Evolutionary conservation across 2,888 invertebrate species (phyloP), one percentile per base, ranked within the genome.

Genomic region (Eupithecia subumbrata): DNA sequence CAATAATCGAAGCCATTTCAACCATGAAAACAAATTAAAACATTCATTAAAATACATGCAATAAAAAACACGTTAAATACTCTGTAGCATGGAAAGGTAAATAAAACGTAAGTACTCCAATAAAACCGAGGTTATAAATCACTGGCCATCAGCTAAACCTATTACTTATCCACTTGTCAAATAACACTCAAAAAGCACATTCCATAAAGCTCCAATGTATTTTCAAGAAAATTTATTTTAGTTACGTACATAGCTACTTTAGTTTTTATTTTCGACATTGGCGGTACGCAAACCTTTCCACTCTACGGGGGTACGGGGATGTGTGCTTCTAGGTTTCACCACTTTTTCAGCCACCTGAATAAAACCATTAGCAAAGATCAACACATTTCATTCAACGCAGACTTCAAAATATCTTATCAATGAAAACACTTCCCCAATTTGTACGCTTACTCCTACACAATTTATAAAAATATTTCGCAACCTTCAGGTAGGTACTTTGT

Each of bases 141-240:
- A 64, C 18, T 18, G 64, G 64, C 30, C 34, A 64, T 34, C 64
- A 64, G 34, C 64, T 64, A 34, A 64, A 64, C 30, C 64, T 9
- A 64, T 64, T 64, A 67, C 74, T 81, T 69, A 69, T 12, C 9
- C 12, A 64, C 64, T 64, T 64, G 18, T 64, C 64, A 64, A 34
- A 64, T 64, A 34, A 34, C 64, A 64, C 34, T 34, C 22, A 64
- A 64, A 34, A 30, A 9, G 64, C 18, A 4, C 34, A 64, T 30
- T 64, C 64, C 14, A 64, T 9, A 7, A 16, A 30, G 3, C 64
- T 63, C 63, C 14, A 60, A 63, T 2, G 5, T 16, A 11, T 14
- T 56, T 22, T 56, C 22, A 56, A 56, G 22, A 22, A 22, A n/a
- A 3, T 12, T 56, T 22, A 9, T 56, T 22, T 11, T 22, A 11